Base-by-base conservation (phyloP, 1,140 invertebrate species). In the Pygmarrhopalites habei region DNA sequence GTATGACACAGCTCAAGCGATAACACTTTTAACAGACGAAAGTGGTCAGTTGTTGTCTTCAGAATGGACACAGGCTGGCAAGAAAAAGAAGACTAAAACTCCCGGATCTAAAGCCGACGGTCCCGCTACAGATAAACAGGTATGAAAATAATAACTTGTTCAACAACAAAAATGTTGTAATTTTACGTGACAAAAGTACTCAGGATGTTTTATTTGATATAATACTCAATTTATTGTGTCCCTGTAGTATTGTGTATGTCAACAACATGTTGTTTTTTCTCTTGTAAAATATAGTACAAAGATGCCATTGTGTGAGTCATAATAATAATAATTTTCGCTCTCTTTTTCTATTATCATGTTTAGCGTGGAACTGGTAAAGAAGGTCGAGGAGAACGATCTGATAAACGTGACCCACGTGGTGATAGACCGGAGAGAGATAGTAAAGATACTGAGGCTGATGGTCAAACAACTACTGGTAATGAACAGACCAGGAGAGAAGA, bases 1-100 rank as follows among this genome's bases (percentile, higher is more conserved):
- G 74, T 83, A 87, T 72, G 87, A 91, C 75, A 75, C 87, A 62
- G 81, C 84, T 70, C 78, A 68, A 59, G 69, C 69, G 28, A 71
- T 71, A 25, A 71, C 69, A 62, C 64, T 71, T 32, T 59, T 72
- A 19, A 66, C 62, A 35, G 67, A 69, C 29, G 68, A 63, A 23
- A 62, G 70, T 10, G 60, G 65, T 43, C 51, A 65, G 55, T 61
- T 59, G 25, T 44, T 71, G 47, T 65, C 67, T 23, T 58, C 65
- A 58, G 70, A 71, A 47, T 71, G 68, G 67, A 65, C 23, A 44
- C 59, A 67, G 41, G 61, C 62, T 52, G 65, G 66, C 10, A 69
- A 69, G 58, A 71, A 69, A 32, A 58, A 61, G 21, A 71, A 71
- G 60, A 32, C 53, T 2, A 71, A 71, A 53, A 39, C 58, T 35